Conservation (phyloP, 2,888 invertebrate genomes). For the Hypercompe scribonia region DNA sequence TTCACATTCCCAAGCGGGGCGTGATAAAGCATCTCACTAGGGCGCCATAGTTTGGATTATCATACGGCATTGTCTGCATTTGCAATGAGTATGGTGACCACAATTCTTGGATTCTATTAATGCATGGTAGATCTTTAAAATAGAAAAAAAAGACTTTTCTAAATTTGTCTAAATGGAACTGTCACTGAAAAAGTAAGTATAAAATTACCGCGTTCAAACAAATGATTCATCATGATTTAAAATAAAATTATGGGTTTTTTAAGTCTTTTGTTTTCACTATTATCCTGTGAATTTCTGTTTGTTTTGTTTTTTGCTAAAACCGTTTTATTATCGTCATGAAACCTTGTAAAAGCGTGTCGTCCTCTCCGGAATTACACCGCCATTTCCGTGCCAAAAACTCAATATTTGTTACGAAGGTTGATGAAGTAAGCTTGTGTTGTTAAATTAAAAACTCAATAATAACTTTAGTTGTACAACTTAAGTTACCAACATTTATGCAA, state of each 20-base stretch:
- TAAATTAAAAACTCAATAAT: neutral
- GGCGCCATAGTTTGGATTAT: too few relatives aligned
- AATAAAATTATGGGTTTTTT: neutral
- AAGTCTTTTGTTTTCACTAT: neutral
- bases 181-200: neutral
- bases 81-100: too few relatives aligned
- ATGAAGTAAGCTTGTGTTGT: too few relatives aligned
- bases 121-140: too few relatives aligned
- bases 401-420: neutral
- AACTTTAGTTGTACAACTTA: too few relatives aligned
- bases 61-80: too few relatives aligned
- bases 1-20: too few relatives aligned
- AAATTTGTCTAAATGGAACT: neutral
- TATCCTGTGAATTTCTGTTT: neutral
- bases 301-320: neutral
- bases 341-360: slow-evolving; percentile 21
- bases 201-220: neutral
- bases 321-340: slow-evolving; percentile 11
- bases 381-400: slow-evolving; percentile 9
- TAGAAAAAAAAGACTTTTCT: too few relatives aligned
- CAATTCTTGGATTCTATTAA: too few relatives aligned
- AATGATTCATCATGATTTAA: neutral
- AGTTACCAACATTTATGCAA: too few relatives aligned
- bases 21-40: too few relatives aligned
- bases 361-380: slow-evolving; percentile 8